These are phyloP conservation scores for Rhinogobius similis DNA, from an alignment of 2,113 vertebrate genomes.

Conservation along the genomic window DNA sequence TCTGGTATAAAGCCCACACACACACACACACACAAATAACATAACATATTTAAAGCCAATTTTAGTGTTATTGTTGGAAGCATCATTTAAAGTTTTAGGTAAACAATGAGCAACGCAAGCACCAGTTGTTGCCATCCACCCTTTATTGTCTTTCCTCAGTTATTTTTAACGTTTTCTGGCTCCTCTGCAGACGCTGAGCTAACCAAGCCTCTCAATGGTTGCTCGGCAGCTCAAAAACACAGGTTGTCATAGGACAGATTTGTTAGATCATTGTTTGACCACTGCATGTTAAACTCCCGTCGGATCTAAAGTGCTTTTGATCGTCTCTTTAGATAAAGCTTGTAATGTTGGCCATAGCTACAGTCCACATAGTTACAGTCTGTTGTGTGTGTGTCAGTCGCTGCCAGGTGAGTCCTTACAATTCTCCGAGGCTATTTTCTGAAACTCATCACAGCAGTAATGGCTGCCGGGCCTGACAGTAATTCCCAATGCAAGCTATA, in stretches of 20 bases:
- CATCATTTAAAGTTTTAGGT: background rate
- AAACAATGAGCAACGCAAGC: background rate
- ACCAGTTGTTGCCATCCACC: background rate
- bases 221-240: background rate
- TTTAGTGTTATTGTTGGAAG: background rate
- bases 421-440: slow-evolving; percentile 13
- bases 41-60: too few relatives aligned
- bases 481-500: slow-evolving; percentile 21
- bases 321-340: background rate
- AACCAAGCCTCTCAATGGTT: background rate
- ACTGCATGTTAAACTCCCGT: background rate
- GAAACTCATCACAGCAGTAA: slow-evolving; percentile 1
- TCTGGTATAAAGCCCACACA: too few relatives aligned
- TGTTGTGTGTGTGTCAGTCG: background rate
- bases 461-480: slow-evolving; percentile 16
- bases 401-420: slow-evolving; percentile 8
- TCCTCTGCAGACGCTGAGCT: background rate
- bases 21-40: too few relatives aligned
- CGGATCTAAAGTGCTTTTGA: background rate
- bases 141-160: background rate
- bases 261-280: background rate
- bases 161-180: slow-evolving; percentile 1
- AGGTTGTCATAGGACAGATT: background rate
- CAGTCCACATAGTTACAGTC: background rate
- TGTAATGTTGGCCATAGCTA: background rate